Base-by-base conservation (phyloP, 2,888 invertebrate genomes). In the Keiferia lycopersicella region DNA sequence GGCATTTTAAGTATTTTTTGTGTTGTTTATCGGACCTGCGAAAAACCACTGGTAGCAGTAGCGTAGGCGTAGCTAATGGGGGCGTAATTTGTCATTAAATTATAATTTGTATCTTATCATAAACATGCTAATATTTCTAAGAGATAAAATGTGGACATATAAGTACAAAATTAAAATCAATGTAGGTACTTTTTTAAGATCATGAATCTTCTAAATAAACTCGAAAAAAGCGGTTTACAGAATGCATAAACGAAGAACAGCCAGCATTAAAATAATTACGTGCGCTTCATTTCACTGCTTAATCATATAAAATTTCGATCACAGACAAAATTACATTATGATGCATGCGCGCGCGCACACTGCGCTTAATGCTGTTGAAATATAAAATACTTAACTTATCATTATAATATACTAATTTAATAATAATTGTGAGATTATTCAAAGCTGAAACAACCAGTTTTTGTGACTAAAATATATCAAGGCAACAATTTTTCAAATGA, bases 301-400 rank as follows among this genome's bases (percentile, higher is more conserved):
- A 91, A 85, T 82, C 84, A 88, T 90, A 89, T 86, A 88, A 86
- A 86, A 87, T 88, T 88, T 89, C 78, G 88, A 91, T 91, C 91
- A 91, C 91, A 91, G 90, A 89, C 86, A 90, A 88, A 90, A 90
- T 90, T 88, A 89, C 88, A 87, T 82, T 83, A 87, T 83, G 80
- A 84, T 83, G 80, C 79, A 84, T 22, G 34, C 34, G 20, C 58
- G 34, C 84, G 82, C 86, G 73, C 80, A 81, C 26, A n/a, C 82
- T 83, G 85, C 88, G 85, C 83, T 74, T 79, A 70, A 83, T 83
- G 80, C 82, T 82, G 78, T 84, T 83, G 80, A 84, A 86, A 83
- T 88, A 88, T 82, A 87, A 88, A 87, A 88, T 83, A 86, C 85
- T 86, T 84, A 87, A 85, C 82, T 87, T 87, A 87, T 82, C 71